Evolutionary conservation across 2,113 vertebrate species (phyloP), one percentile per base, ranked within the genome.

Genomic region (Rhombomys opimus): DNA sequence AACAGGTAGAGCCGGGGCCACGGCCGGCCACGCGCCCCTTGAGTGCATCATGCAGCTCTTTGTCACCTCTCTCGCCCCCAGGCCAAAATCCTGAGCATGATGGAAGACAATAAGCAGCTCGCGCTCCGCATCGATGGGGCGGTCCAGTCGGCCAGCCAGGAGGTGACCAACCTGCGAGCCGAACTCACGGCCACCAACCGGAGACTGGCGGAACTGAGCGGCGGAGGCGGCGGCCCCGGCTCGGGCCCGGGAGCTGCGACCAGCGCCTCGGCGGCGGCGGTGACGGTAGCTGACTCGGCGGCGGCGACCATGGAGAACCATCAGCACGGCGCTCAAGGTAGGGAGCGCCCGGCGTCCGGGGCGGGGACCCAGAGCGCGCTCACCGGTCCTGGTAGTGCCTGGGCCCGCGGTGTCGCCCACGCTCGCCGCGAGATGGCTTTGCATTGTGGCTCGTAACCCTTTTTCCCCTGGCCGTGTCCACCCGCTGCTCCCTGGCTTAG

Each of bases 71-170:
- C 94, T 98, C 98, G 96, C 99, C 99, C 99, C 98, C 99, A 99
- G 99, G 99, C 99, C 98, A 99, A 99, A 98, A 99, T 99, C 98
- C 99, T 99, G 98, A 99, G 98, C 99, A 99, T 99, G 99, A 99
- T 99, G 99, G 99, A 99, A 92, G 99, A 99, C 98, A 99, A 99
- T 98, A 99, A 99, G 97, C 99, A 99, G 98, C 99, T 99, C 98
- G 99, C 99, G 65, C 99, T 99, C 96, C 98, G 99, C 98, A 99
- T 99, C 97, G 99, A 99, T 98, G 99, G 99, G 98, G 99, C 99
- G 98, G 99, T 99, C 98, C 99, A 99, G 98, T 99, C 99, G 13
- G 99, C 99, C 98, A 99, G 99, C 96, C 99, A 99, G 98, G 99
- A 99, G 98, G 99, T 99, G 98, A 99, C 99, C 96, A 99, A 99